Evolutionary conservation across 2,797 vertebrate species (phyloP).

Genomic region (Anas capensis): DNA sequence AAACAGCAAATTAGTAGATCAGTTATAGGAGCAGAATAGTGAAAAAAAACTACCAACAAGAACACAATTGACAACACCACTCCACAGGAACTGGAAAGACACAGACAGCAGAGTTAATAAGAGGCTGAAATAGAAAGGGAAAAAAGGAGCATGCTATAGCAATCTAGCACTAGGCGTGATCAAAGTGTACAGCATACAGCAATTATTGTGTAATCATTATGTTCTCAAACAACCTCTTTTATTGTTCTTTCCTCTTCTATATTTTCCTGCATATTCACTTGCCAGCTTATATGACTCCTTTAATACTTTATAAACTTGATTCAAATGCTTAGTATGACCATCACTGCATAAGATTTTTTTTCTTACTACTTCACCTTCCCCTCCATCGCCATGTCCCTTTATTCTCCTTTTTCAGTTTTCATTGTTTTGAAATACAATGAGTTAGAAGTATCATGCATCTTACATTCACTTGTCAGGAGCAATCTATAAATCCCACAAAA

Average conservation of each 20-base stretch:
- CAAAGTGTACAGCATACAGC: constrained; percentile 28
- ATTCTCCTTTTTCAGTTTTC: neutral
- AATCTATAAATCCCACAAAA: constrained; percentile 23
- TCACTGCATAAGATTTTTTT: neutral
- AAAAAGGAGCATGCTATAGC: constrained; percentile 78
- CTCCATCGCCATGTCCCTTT: neutral
- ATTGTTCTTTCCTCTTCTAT: constrained; percentile 1
- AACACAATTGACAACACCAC: constrained; percentile 90
- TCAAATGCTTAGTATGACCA: neutral
- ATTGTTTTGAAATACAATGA: neutral
- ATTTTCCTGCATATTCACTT: neutral
- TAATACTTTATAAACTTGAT: neutral
- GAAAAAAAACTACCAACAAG: constrained; percentile 88
- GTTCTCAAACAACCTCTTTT: constrained; percentile 36
- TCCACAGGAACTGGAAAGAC: constrained; percentile 92
- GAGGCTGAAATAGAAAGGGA: constrained; percentile 78
- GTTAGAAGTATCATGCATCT: neutral
- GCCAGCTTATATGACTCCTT: neutral
- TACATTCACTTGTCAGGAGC: constrained; percentile 64
- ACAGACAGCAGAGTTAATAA: constrained; percentile 88
- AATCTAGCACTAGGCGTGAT: constrained; percentile 69
- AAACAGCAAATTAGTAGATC: constrained; percentile 99
- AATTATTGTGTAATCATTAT: neutral
- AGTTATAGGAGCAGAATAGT: constrained; percentile 89
- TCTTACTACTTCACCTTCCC: neutral